Evolutionary conservation across 2,888 invertebrate species (phyloP).

Genomic region (Eupelmus urozonus): DNA sequence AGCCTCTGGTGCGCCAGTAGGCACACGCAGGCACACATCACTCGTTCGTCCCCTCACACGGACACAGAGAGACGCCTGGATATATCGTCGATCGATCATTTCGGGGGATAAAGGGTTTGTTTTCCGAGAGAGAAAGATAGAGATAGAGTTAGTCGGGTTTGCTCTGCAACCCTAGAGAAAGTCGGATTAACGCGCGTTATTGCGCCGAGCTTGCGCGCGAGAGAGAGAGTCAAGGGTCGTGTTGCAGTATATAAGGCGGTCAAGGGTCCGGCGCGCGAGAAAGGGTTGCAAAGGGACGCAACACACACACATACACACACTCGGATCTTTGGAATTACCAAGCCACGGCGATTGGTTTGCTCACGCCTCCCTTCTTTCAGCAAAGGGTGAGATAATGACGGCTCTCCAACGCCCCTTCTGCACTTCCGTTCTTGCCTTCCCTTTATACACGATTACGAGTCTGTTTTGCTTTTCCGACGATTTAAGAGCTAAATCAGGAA

Average conservation of each 20-base stretch:
- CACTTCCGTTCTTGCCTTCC: background rate
- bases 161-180: constrained; percentile 28
- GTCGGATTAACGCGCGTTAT: constrained; percentile 57
- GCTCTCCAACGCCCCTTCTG: background rate
- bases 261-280: constrained; percentile 61
- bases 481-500: constrained; percentile 45
- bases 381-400: constrained; percentile 49
- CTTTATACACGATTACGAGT: no score
- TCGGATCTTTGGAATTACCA: constrained; percentile 69
- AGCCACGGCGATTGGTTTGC: constrained; percentile 44
- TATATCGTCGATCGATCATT: constrained; percentile 59
- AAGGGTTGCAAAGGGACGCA: constrained; percentile 60
- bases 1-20: constrained; percentile 21
- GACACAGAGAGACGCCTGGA: no score
- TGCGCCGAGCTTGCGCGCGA: no score
- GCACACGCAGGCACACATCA: background rate
- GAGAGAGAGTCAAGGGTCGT: constrained; percentile 52
- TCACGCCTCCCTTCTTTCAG: constrained; percentile 4
- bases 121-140: no score
- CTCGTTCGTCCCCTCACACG: background rate
- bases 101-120: constrained; percentile 54
- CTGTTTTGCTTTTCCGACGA: background rate
- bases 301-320: constrained; percentile 25
- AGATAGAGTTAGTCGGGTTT: no score
- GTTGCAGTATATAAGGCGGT: constrained; percentile 55